Conservation (phyloP, 1,140 invertebrate species). For the Vollenhovia emeryi region DNA sequence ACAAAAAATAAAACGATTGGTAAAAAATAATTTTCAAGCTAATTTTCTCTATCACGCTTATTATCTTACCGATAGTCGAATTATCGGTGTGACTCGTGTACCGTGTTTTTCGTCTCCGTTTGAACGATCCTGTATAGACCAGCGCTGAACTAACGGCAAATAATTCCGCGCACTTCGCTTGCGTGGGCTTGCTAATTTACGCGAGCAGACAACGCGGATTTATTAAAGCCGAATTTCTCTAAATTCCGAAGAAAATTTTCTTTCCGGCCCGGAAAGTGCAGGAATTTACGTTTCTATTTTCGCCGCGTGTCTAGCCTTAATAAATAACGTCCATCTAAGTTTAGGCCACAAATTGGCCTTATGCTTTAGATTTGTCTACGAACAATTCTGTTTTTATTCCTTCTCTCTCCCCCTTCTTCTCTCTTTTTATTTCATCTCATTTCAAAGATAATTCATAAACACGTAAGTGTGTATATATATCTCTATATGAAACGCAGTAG, state of each 20-base stretch:
- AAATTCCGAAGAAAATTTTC: slow-evolving; percentile 45
- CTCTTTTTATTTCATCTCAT: not conserved
- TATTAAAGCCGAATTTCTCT: slow-evolving; percentile 53
- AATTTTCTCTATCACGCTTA: not conserved
- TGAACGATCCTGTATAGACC: slow-evolving; percentile 11
- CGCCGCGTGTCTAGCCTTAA: slow-evolving; percentile 34
- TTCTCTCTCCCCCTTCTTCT: not conserved
- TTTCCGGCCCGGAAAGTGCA: not conserved
- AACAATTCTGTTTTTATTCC: not conserved
- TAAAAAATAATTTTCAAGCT: not conserved
- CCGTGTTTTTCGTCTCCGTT: not conserved
- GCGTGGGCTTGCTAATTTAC: slow-evolving; percentile 46
- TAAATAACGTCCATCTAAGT: slow-evolving; percentile 28
- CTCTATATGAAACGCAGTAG: too few species aligned
- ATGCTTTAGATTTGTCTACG: not conserved
- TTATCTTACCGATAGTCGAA: not conserved
- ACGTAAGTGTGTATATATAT: not conserved
- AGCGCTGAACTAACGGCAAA: slow-evolving; percentile 37
- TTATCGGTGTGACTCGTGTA: not conserved
- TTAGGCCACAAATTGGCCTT: slow-evolving; percentile 1
- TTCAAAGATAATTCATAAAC: not conserved
- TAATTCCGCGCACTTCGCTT: slow-evolving; percentile 39
- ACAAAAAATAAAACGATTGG: not conserved
- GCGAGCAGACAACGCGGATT: slow-evolving; percentile 24
- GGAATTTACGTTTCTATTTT: slow-evolving; percentile 8